These are phyloP conservation scores for Phyllotis vaccarum DNA, from an alignment of 2,797 vertebrate genomes.

Conservation along the genomic window DNA sequence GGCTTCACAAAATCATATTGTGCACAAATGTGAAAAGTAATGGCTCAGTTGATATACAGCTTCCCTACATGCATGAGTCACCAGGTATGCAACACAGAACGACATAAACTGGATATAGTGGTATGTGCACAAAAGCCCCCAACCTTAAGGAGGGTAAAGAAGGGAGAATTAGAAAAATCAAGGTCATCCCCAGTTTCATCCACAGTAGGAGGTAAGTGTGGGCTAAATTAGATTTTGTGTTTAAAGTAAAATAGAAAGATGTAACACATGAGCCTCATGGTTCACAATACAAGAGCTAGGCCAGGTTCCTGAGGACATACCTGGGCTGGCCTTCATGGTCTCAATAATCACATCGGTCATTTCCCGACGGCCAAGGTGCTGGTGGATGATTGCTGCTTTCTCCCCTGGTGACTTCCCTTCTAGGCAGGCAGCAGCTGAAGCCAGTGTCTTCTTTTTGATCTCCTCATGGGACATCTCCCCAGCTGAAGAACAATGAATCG, in stretches of 20 bases:
- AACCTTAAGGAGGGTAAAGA: background rate
- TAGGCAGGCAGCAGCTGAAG: slow-evolving; percentile 89
- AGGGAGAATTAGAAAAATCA: background rate
- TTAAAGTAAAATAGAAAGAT: too few species aligned
- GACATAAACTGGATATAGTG: background rate
- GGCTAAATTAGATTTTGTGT: background rate
- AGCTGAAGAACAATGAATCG: slow-evolving; percentile 85
- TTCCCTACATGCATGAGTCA: background rate
- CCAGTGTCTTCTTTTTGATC: slow-evolving; percentile 91
- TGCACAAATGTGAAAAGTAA: background rate
- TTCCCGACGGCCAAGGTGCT: slow-evolving; percentile 96
- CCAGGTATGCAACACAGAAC: background rate
- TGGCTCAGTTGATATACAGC: background rate
- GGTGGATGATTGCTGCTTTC: slow-evolving; percentile 92
- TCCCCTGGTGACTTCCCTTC: slow-evolving; percentile 93
- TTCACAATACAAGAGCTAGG: too few species aligned
- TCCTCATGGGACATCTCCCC: slow-evolving; percentile 93
- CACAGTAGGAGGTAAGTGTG: background rate
- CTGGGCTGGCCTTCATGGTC: slow-evolving; percentile 92
- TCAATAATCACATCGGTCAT: slow-evolving; percentile 99
- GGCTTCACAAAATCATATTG: background rate
- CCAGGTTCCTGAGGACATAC: slow-evolving; percentile 83
- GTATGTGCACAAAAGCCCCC: background rate
- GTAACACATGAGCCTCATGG: background rate
- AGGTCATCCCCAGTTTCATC: background rate